Percentiles rank a stretch among this genome's conserved stretches.
Conservation (phyloP, 2,797 vertebrate genomes). For the Novumbra hubbsi region DNA sequence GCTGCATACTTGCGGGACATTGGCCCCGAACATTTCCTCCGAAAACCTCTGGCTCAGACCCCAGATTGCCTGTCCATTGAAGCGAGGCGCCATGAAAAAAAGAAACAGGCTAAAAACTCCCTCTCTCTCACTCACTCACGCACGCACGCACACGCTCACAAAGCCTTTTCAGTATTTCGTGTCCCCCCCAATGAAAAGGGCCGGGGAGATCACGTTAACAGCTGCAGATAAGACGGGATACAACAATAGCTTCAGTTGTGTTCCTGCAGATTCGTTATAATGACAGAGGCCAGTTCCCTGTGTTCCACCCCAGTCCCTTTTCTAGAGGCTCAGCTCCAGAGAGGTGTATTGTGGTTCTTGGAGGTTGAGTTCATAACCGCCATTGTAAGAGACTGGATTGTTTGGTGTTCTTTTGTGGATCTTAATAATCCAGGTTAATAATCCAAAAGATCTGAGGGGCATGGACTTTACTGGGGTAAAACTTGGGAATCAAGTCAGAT, state of each 20-base stretch:
- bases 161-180: background rate
- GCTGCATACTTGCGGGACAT: slow-evolving; percentile 59
- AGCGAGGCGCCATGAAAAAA: slow-evolving; percentile 41
- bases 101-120: slow-evolving; percentile 10
- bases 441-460: slow-evolving; percentile 38
- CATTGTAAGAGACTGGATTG: slow-evolving; percentile 44
- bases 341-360: slow-evolving; percentile 15
- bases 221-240: background rate
- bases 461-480: slow-evolving; percentile 51
- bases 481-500: slow-evolving; percentile 57
- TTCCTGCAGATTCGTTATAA: slow-evolving; percentile 13
- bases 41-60: slow-evolving; percentile 55
- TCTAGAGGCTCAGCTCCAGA: slow-evolving; percentile 28
- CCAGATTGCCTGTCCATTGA: slow-evolving; percentile 51
- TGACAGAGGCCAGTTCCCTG: slow-evolving; percentile 29
- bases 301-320: slow-evolving; percentile 34
- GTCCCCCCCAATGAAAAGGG: slow-evolving; percentile 26
- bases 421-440: slow-evolving; percentile 4
- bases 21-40: slow-evolving; percentile 59
- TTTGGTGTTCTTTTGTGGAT: slow-evolving; percentile 42
- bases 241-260: background rate
- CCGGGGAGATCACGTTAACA: slow-evolving; percentile 24
- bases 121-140: slow-evolving; percentile 28
- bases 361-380: slow-evolving; percentile 39
- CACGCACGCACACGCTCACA: background rate